Evolutionary conservation across 2,888 invertebrate genomes (phyloP).

Genomic region (Sesamia inferens): DNA sequence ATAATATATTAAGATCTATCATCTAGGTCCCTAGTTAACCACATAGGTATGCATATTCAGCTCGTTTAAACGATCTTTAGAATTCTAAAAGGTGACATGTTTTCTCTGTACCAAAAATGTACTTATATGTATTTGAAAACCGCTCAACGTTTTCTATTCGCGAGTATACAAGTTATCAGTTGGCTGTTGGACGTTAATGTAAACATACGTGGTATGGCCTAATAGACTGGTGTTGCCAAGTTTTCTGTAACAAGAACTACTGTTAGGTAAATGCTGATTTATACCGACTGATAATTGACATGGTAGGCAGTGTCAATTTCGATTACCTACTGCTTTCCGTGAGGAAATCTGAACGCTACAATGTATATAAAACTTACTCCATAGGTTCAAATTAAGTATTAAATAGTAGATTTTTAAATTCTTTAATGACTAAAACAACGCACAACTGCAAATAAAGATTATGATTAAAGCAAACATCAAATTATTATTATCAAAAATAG

Average conservation of each 20-base stretch:
- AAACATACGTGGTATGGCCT: slow-evolving; percentile 41
- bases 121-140: neutral
- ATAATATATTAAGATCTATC: no score
- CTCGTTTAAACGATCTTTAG: no score
- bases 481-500: neutral
- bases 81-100: neutral
- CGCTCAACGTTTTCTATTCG: neutral
- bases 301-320: slow-evolving; percentile 19
- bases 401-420: neutral
- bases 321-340: neutral
- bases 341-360: neutral
- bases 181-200: slow-evolving; percentile 30
- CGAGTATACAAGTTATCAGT: slow-evolving; percentile 30
- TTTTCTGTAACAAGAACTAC: slow-evolving; percentile 36
- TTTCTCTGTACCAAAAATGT: neutral
- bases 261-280: slow-evolving; percentile 45
- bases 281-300: slow-evolving; percentile 37
- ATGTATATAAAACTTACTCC: neutral
- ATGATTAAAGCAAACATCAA: neutral
- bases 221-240: slow-evolving; percentile 43
- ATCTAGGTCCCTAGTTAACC: no score
- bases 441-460: neutral
- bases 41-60: no score
- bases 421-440: neutral
- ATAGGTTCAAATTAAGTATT: neutral